phyloP scores from a whole-genome alignment of 2,113 vertebrate species.

The Eleginops maclovinus region DNA sequence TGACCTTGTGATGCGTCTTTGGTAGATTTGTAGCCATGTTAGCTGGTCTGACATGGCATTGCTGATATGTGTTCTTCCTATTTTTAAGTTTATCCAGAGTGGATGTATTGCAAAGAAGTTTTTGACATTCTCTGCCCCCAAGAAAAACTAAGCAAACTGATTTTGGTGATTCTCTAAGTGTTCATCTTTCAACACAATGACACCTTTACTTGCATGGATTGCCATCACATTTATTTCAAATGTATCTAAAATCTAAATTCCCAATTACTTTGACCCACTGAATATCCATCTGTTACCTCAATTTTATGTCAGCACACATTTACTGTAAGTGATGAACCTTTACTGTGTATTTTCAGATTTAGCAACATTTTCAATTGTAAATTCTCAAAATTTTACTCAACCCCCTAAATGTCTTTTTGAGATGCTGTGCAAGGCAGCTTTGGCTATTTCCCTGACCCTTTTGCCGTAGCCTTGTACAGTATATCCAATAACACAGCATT shows the following conservation, averaged over 20 bases:
- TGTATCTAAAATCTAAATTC: background rate
- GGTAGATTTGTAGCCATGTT: background rate
- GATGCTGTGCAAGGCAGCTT: constrained; percentile 13
- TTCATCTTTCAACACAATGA: background rate
- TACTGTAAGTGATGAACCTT: constrained; percentile 2
- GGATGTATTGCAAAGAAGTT: constrained; percentile 1
- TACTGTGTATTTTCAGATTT: constrained; percentile 18
- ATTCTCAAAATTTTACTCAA: constrained; percentile 2
- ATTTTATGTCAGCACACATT: constrained; percentile 23
- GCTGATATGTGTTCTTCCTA: too few species aligned
- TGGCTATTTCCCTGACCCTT: constrained; percentile 40
- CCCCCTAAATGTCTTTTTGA: constrained; percentile 27
- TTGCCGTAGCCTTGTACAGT: constrained; percentile 25
- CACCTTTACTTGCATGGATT: background rate
- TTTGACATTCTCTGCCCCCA: background rate
- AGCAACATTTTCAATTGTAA: constrained; percentile 1
- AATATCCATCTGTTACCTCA: constrained; percentile 30
- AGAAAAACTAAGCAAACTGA: background rate
- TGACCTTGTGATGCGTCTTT: constrained; percentile 3
- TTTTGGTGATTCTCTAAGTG: background rate
- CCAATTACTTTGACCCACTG: background rate
- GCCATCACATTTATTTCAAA: background rate
- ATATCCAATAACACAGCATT: constrained; percentile 68
- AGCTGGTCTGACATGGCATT: background rate
- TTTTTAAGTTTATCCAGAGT: background rate